Conservation (phyloP, 2,888 invertebrate species). For the Lepidocyrtinus sp. region DNA sequence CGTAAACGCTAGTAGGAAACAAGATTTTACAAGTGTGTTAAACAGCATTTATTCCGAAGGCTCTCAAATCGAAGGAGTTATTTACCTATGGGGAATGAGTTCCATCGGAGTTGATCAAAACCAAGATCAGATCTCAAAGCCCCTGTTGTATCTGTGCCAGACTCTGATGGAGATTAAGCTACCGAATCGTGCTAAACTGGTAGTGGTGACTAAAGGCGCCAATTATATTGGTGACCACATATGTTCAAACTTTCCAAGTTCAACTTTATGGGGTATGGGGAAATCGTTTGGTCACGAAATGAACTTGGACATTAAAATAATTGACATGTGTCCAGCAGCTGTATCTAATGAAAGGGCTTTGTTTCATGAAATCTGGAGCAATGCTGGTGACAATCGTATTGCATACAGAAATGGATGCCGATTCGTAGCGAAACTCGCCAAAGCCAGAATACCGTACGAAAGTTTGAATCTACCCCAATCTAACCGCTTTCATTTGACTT, state of each 20-base stretch:
- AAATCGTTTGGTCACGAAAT: conserved; percentile 52
- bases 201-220: conserved; percentile 52
- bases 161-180: conserved; percentile 56
- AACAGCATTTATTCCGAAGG: conserved; percentile 25
- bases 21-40: conserved; percentile 33
- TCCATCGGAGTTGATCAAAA: conserved; percentile 22
- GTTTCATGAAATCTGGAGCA: conserved; percentile 55
- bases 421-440: conserved; percentile 48
- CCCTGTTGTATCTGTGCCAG: conserved; percentile 43
- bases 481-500: conserved; percentile 42
- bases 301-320: conserved; percentile 47
- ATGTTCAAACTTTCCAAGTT: too few relatives aligned
- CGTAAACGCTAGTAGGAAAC: conserved; percentile 35
- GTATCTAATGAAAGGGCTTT: too few relatives aligned
- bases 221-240: conserved; percentile 48
- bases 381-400: conserved; percentile 57
- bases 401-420: conserved; percentile 43
- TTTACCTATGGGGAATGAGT: conserved; percentile 58
- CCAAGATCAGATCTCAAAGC: conserved; percentile 48
- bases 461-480: conserved; percentile 50
- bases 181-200: conserved; percentile 47
- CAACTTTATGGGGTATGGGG: conserved; percentile 48
- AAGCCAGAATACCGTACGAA: conserved; percentile 27
- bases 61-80: conserved; percentile 49
- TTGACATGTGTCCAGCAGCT: conserved; percentile 24